A percentile compares a stretch with the other conserved stretches of the same genome.
Evolutionary conservation across 2,888 invertebrate species (phyloP).

Genomic region (Macrosiphum euphorbiae): DNA sequence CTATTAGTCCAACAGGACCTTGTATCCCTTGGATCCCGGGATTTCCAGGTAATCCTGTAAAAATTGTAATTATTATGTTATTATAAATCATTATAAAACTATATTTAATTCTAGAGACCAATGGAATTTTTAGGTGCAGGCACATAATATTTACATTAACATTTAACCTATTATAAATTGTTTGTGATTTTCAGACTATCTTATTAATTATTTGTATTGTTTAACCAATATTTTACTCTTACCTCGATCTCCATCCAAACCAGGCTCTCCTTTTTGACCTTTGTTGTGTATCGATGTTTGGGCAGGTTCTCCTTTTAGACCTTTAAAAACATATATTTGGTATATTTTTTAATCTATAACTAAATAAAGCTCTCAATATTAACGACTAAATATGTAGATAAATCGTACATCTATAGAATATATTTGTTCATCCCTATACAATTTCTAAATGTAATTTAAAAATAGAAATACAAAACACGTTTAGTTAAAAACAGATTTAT

Average conservation of each 20-base stretch:
- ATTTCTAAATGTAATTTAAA: not conserved
- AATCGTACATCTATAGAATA: not conserved
- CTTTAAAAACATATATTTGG: conserved; percentile 13
- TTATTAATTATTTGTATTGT: not conserved
- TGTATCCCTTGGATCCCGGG: conserved; percentile 77
- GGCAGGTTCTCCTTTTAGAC: conserved; percentile 84
- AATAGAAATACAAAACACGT: not conserved
- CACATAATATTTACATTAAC: not conserved
- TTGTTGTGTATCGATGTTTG: conserved; percentile 79
- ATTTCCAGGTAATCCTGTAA: conserved; percentile 75
- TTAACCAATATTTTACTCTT: not conserved
- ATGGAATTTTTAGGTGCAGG: not conserved
- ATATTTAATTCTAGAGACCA: not conserved
- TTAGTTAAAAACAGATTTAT: not conserved
- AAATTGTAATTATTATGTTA: not conserved
- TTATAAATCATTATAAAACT: not conserved
- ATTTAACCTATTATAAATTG: not conserved
- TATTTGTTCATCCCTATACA: not conserved
- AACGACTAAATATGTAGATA: not conserved
- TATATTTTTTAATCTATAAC: not conserved
- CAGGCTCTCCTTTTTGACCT: conserved; percentile 90
- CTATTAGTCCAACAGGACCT: conserved; percentile 76
- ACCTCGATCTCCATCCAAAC: conserved; percentile 78
- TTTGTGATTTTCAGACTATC: not conserved
- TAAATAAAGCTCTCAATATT: not conserved